A percentile compares a stretch with the other conserved stretches of the same genome.
phyloP scores from a whole-genome alignment of 2,113 vertebrate genomes.

The Sula dactylatra region DNA sequence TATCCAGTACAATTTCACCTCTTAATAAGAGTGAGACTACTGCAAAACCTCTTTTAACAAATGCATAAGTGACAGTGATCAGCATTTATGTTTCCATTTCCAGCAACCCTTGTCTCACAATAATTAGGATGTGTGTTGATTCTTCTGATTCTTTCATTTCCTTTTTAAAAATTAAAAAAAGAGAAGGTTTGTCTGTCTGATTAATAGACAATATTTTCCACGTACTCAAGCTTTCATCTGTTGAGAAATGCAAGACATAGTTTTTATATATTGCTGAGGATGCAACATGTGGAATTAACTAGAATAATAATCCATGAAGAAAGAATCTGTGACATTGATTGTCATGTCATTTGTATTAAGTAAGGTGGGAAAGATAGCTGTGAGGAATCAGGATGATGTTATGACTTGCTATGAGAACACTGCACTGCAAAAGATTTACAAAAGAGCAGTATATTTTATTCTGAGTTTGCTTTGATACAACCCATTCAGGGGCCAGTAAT shows the following conservation, averaged over 20 bases:
- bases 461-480: not conserved
- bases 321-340: constrained; percentile 41
- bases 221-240: not conserved
- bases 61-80: not conserved
- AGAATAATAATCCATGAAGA: constrained; percentile 17
- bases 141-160: not conserved
- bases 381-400: constrained; percentile 21
- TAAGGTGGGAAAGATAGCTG: not conserved
- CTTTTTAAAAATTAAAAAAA: not conserved
- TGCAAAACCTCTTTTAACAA: not conserved
- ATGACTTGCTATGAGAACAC: not conserved
- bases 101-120: not conserved
- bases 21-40: not conserved
- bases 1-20: not conserved
- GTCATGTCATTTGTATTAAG: constrained; percentile 43
- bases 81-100: constrained; percentile 10
- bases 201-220: constrained; percentile 12
- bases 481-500: not conserved
- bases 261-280: constrained; percentile 5
- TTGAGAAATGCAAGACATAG: not conserved
- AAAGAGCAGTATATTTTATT: not conserved
- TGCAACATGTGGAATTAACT: constrained; percentile 28
- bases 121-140: not conserved
- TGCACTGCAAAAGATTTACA: not conserved
- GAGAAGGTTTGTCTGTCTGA: not conserved